phyloP scores from a whole-genome alignment of 2,888 invertebrate species.

The Heliconius charithonia region DNA sequence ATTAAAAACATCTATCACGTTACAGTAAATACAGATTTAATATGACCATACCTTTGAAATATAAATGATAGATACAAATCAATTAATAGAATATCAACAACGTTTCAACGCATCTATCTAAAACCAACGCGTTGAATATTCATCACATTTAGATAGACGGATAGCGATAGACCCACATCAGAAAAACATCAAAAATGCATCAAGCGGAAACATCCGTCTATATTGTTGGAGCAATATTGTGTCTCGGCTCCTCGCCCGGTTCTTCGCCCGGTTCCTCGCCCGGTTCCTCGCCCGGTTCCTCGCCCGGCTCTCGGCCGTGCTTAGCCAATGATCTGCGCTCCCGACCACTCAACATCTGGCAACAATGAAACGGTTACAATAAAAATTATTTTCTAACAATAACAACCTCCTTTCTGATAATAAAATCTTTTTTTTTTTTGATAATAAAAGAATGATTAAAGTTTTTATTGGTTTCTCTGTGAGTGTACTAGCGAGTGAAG shows the following conservation, averaged over 20 bases:
- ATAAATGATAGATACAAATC: constrained; percentile 30
- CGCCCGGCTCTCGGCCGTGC: constrained; percentile 29
- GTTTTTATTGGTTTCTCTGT: constrained; percentile 27
- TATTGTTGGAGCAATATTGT: constrained; percentile 77
- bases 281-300: constrained; percentile 56
- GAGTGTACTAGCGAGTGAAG: neutral
- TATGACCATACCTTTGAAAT: neutral
- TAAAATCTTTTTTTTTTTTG: constrained; percentile 9
- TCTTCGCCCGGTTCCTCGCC: constrained; percentile 50
- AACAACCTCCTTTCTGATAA: constrained; percentile 20
- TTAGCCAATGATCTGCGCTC: constrained; percentile 33
- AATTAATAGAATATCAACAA: constrained; percentile 47
- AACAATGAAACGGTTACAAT: constrained; percentile 26
- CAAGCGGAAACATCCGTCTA: constrained; percentile 82
- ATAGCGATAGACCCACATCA: constrained; percentile 82
- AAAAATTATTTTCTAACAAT: constrained; percentile 37
- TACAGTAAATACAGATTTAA: neutral
- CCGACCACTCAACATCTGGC: constrained; percentile 12
- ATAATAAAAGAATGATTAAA: constrained; percentile 24
- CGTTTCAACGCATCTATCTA: constrained; percentile 64
- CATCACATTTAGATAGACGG: constrained; percentile 82
- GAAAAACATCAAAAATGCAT: constrained; percentile 85
- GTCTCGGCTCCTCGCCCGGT: constrained; percentile 59
- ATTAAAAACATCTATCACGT: too few relatives aligned
- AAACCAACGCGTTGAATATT: constrained; percentile 78